These are phyloP conservation scores for Malthinus flaveolus DNA, from an alignment of 2,888 invertebrate genomes.

Conservation along the genomic window DNA sequence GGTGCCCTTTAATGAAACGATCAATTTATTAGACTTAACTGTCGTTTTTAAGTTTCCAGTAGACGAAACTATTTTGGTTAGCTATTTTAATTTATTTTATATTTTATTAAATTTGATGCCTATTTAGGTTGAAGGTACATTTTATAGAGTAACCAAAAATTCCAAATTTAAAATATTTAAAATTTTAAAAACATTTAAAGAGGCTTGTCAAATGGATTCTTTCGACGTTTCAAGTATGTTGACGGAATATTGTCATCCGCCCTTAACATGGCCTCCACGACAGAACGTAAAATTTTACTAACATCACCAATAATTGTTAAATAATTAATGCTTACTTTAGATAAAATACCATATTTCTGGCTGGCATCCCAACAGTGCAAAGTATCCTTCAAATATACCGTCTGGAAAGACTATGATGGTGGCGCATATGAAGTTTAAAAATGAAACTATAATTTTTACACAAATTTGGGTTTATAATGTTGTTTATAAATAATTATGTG, in stretches of 20 bases:
- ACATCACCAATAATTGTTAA: no score
- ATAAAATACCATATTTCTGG: background rate
- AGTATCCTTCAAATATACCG: background rate
- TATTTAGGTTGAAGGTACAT: no score
- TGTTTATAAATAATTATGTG: background rate
- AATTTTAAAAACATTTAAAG: background rate
- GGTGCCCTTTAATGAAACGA: no score
- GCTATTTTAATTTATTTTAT: no score
- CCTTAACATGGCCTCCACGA: background rate
- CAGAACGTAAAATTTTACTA: no score
- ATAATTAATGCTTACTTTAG: background rate
- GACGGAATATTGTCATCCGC: background rate
- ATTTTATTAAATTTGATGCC: no score
- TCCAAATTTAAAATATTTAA: background rate
- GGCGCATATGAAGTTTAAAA: background rate
- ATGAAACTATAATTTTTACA: background rate
- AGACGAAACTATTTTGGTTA: no score
- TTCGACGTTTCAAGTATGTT: background rate
- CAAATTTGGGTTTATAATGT: background rate
- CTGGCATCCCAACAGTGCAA: background rate
- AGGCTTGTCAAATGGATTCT: background rate
- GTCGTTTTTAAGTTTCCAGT: no score
- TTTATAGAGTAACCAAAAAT: background rate
- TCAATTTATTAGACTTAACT: no score
- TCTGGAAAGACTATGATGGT: background rate